Evolutionary conservation across 2,113 vertebrate species (phyloP).

Genomic region (Eulemur rufifrons): DNA sequence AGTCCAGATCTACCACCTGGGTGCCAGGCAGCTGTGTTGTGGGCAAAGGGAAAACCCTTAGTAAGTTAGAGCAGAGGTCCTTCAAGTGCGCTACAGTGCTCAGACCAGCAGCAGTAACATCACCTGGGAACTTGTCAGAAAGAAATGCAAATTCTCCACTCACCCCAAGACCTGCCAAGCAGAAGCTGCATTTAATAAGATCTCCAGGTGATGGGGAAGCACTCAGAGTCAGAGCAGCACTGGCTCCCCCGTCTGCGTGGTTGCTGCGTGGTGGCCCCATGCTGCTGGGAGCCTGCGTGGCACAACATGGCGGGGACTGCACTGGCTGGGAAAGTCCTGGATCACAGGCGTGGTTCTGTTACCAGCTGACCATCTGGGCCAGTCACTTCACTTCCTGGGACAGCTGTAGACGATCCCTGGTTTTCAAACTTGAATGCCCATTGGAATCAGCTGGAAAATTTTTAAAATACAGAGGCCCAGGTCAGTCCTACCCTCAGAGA

Average conservation of each 20-base stretch:
- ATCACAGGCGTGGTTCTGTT: background rate
- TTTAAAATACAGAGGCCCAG: background rate
- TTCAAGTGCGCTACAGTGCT: background rate
- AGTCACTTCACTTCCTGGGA: background rate
- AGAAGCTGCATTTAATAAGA: background rate
- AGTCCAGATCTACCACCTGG: background rate
- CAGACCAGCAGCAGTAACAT: background rate
- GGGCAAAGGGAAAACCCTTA: background rate
- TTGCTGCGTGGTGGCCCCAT: rapidly evolving
- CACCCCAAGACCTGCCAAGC: background rate
- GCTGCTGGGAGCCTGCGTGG: background rate
- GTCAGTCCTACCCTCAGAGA: background rate
- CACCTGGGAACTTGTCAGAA: background rate
- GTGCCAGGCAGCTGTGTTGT: background rate
- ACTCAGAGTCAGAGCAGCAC: background rate
- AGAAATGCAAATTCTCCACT: background rate
- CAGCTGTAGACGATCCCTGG: background rate
- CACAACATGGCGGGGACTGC: rapidly evolving
- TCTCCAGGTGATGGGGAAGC: background rate
- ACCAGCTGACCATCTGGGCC: background rate
- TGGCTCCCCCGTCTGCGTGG: rapidly evolving
- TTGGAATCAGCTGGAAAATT: background rate
- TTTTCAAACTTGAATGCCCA: background rate
- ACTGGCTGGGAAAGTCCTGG: background rate
- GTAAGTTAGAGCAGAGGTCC: background rate